Percentiles rank a stretch among this genome's conserved stretches.
Evolutionary conservation across 1,140 invertebrate species (phyloP).

Genomic region (Spodoptera frugiperda): DNA sequence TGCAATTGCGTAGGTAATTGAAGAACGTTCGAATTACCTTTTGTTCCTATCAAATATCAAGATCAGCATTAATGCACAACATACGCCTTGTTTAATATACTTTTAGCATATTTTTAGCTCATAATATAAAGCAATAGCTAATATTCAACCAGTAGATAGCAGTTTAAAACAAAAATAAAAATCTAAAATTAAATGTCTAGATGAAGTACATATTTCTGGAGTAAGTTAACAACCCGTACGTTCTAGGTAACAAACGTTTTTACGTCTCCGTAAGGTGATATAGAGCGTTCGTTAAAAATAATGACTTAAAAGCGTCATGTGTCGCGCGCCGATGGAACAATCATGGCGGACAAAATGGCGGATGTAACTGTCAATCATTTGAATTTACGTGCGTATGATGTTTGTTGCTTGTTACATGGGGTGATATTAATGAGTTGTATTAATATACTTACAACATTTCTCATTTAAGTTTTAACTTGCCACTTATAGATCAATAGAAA

Average conservation of each 20-base stretch:
- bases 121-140: too few species aligned
- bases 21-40: too few species aligned
- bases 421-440: neutral
- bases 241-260: slow-evolving; percentile 19
- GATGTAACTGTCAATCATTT: slow-evolving; percentile 39
- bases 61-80: too few species aligned
- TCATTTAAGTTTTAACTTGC: neutral
- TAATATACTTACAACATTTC: neutral
- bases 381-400: slow-evolving; percentile 8
- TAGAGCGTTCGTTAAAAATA: slow-evolving; percentile 40
- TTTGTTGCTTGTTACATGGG: neutral
- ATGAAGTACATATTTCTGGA: neutral
- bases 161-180: too few species aligned
- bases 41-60: too few species aligned
- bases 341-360: slow-evolving; percentile 40
- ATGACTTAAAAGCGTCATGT: slow-evolving; percentile 41
- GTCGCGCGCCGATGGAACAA: slow-evolving; percentile 26
- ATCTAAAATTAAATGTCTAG: neutral
- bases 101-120: too few species aligned
- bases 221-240: neutral
- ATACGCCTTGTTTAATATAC: too few species aligned
- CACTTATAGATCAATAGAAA: too few species aligned
- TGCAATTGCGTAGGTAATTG: too few species aligned
- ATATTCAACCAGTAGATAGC: too few species aligned
- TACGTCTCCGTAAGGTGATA: slow-evolving; percentile 30